A percentile compares a stretch with the other conserved stretches of the same genome.
Evolutionary conservation across 1,140 invertebrate genomes (phyloP).

Genomic region (honey bee (Apis mellifera)): DNA sequence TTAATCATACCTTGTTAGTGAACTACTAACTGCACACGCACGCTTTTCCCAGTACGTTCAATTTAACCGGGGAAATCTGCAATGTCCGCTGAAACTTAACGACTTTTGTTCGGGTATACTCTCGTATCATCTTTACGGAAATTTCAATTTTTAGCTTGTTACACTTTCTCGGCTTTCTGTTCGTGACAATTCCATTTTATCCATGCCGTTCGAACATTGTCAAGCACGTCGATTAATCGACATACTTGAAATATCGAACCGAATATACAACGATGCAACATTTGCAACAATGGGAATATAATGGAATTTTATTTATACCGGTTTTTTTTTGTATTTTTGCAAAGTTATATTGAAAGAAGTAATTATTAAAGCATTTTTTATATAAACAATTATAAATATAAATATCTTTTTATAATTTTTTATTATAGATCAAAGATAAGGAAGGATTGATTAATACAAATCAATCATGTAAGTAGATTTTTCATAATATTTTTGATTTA

Average conservation of each 20-base stretch:
- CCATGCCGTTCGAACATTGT: background rate
- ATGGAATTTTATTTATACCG: no score
- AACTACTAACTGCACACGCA: background rate
- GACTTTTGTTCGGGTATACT: background rate
- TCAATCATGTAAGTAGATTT: no score
- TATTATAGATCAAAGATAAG: no score
- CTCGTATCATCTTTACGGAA: background rate
- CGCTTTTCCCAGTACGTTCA: background rate
- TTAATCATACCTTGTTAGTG: constrained; percentile 21
- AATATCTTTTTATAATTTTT: no score
- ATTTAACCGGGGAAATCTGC: constrained; percentile 1
- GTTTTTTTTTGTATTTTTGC: no score
- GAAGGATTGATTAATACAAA: no score
- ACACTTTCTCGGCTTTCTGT: background rate
- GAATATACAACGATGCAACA: no score
- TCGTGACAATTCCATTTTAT: background rate
- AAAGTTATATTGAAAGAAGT: no score
- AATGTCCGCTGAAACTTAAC: constrained; percentile 4
- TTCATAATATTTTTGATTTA: no score
- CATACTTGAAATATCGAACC: background rate
- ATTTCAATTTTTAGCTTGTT: constrained; percentile 6
- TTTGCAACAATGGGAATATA: no score
- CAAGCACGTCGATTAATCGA: background rate
- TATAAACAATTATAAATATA: no score
- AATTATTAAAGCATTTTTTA: no score